Evolutionary conservation across 2,113 vertebrate genomes (phyloP), one percentile per base, ranked within the genome.

Genomic region (Cheilinus undulatus): DNA sequence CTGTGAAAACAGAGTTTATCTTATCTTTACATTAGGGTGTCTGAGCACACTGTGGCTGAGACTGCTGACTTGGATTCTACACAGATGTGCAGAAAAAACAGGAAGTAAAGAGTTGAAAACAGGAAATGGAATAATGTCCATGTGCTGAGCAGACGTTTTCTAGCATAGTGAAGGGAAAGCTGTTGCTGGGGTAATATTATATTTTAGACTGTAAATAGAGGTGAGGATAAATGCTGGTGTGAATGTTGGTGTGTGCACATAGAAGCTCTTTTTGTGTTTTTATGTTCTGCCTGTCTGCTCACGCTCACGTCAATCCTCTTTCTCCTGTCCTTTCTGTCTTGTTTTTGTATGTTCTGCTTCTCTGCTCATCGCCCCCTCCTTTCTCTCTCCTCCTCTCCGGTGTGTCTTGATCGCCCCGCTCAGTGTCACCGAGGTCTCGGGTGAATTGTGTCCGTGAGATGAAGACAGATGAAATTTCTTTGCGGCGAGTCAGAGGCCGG

Each of bases 401-500:
- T n/a, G n/a, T 30, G 19, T 7, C 52, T 22, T 30, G 1, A 22
- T 26, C 50, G 19, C 27, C 15, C 14, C 7, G 34, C 15, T 28
- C 34, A 19, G 15, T 26, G 34, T 53, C 51, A 42, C 63, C 3
- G 50, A 34, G 68, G 62, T 27, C 51, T 61, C 9, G 14, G 0
- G 27, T 45, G 59, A 68, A 73, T 73, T 62, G 46, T 9, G 24
- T 32, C 30, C 59, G 40, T 22, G 22, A 51, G 74, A 73, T 78
- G 54, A 83, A 78, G 69, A 73, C 24, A 9, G 64, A 78, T 78
- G 63, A 48, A 70, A 49, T 52, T 19, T 48, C 30, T 63, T 27
- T 11, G 23, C 3, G 42, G 46, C 3, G 51, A 43, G 54, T 34
- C 5, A 26, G 19, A 3, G 27, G 50, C 7, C 6, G 27, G 57